Evolutionary conservation across 2,888 invertebrate genomes (phyloP), one percentile per base, ranked within the genome.

Genomic region (Dolichomitus sp.): DNA sequence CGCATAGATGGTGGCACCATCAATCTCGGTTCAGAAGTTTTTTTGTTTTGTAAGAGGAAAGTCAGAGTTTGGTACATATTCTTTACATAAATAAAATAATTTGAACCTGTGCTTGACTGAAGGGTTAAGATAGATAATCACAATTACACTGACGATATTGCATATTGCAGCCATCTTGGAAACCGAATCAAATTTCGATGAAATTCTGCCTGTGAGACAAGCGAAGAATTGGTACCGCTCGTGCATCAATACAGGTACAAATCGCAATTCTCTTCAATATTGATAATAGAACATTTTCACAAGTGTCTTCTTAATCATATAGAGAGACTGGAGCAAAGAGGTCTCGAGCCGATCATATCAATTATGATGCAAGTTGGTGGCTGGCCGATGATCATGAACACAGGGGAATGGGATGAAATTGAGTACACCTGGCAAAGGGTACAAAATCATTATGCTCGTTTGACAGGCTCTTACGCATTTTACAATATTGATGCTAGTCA

Each of bases 341-440:
- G 96, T 27, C 93, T 96, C 59, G 93, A 94, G 63, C 96, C 96
- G 0, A 94, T 97, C 65, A 91, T 95, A 85, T 89, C 92, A 1
- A 91, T 95, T 7, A 93, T 97, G 4, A 88, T 91, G 23, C 61
- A 75, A 57, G 82, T 83, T 17, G 88, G 88, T 40, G 87, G 87
- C 3, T 87, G 87, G 88, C 87, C 88, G 23, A 79, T 88, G 48
- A 76, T 72, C 33, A 84, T 81, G 75, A 66, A 48, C 3, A 19
- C 59, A 27, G 70, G 61, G 23, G 52, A 80, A 54, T 84, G 85
- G 84, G 37, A 74, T 40, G 72, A 59, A 40, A 70, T 40, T 30
- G 52, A 65, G 27, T 57, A 80, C 45, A 45, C 75, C 14, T 87
- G 87, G 86, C 86, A 87, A 65, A 66, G 9, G 33, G 68, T 87